phyloP scores from a whole-genome alignment of 2,888 invertebrate species.

The Agelastica alni region DNA sequence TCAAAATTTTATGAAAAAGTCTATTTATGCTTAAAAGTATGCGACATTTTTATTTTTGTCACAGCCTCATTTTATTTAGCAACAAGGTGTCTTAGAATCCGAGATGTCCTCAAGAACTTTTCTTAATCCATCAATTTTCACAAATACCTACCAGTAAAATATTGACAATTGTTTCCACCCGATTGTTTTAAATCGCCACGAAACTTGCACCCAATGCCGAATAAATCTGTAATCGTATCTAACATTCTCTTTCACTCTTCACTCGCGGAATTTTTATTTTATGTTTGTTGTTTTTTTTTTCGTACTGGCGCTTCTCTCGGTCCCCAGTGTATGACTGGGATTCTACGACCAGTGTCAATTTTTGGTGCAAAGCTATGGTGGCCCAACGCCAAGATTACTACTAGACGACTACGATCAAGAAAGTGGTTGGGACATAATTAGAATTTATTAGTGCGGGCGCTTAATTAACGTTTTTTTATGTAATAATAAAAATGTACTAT shows the following conservation, averaged over 20 bases:
- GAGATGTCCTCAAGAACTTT: no score
- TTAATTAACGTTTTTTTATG: no score
- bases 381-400: conserved; percentile 17
- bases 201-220: conserved; percentile 47
- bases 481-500: no score
- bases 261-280: conserved; percentile 14
- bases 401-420: background rate
- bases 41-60: no score
- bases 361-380: conserved; percentile 19
- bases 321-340: background rate
- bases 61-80: no score
- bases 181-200: conserved; percentile 38
- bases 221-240: conserved; percentile 51
- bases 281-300: conserved; percentile 1
- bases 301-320: background rate
- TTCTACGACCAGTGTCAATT: conserved; percentile 15
- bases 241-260: conserved; percentile 49
- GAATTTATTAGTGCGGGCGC: background rate
- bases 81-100: no score
- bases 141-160: conserved; percentile 18
- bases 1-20: no score
- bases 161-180: conserved; percentile 27
- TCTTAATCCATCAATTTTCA: no score
- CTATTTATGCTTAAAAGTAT: no score
- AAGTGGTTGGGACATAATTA: conserved; percentile 22